A percentile compares a stretch with the other conserved stretches of the same genome.
Conservation (phyloP, 2,797 vertebrate genomes). For the Apogon talboti region DNA sequence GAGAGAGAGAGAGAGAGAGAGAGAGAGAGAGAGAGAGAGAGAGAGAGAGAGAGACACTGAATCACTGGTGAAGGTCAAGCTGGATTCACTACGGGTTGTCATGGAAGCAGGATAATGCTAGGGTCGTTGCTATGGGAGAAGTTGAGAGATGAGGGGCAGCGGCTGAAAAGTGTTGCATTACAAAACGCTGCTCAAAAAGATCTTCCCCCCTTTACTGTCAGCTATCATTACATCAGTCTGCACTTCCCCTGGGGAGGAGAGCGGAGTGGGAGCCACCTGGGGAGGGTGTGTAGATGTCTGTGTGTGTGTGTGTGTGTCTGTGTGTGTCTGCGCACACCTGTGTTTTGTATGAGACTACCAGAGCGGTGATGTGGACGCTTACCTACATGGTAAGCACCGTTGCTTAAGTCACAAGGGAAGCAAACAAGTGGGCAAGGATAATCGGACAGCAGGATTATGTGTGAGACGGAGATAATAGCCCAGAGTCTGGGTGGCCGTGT, state of each 20-base stretch:
- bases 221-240: constrained; percentile 53
- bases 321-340: constrained; percentile 7
- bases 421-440: constrained; percentile 62
- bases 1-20: too few species aligned
- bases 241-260: constrained; percentile 26
- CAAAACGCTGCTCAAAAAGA: constrained; percentile 54
- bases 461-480: constrained; percentile 63
- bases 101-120: constrained; percentile 82
- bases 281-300: constrained; percentile 21
- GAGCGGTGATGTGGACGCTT: constrained; percentile 41
- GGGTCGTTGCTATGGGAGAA: constrained; percentile 81
- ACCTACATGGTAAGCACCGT: constrained; percentile 22
- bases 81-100: constrained; percentile 81
- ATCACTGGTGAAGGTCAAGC: constrained; percentile 83
- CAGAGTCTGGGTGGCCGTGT: constrained; percentile 44
- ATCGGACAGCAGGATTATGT: constrained; percentile 52
- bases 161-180: constrained; percentile 55
- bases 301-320: neutral
- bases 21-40: constrained; percentile 57
- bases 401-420: constrained; percentile 52
- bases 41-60: constrained; percentile 76
- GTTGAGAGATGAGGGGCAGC: constrained; percentile 61
- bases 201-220: constrained; percentile 58
- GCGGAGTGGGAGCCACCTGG: constrained; percentile 42
- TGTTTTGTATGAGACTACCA: constrained; percentile 13